phyloP scores from a whole-genome alignment of 2,797 vertebrate species.

The Enteromius afrohamiltoni region DNA sequence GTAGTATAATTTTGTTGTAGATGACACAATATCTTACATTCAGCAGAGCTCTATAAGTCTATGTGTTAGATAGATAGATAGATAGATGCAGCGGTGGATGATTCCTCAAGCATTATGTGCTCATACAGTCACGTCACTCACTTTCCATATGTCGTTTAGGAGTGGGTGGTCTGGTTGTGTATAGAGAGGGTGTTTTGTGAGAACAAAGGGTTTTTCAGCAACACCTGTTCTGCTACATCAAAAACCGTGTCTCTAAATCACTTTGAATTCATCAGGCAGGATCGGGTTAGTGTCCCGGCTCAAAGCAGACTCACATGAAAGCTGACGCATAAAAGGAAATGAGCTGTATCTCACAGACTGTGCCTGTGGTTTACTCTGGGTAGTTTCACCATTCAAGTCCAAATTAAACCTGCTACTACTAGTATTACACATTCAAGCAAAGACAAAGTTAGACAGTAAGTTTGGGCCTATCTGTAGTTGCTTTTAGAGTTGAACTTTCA shows the following conservation, averaged over 20 bases:
- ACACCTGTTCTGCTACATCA: slow-evolving; percentile 64
- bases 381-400: slow-evolving; percentile 25
- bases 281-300: slow-evolving; percentile 52
- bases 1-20: slow-evolving; percentile 41
- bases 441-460: neutral
- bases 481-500: slow-evolving; percentile 1
- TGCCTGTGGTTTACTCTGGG: slow-evolving; percentile 47
- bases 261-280: slow-evolving; percentile 58
- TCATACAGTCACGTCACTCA: neutral
- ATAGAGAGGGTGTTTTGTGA: slow-evolving; percentile 47
- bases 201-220: slow-evolving; percentile 54
- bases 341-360: slow-evolving; percentile 45
- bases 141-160: slow-evolving; percentile 1
- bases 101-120: neutral
- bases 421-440: slow-evolving; percentile 11
- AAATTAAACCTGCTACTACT: slow-evolving; percentile 13
- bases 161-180: slow-evolving; percentile 21
- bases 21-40: slow-evolving; percentile 20
- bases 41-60: slow-evolving; percentile 12
- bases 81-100: neutral
- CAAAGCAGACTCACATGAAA: slow-evolving; percentile 64
- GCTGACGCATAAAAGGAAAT: slow-evolving; percentile 57
- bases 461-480: neutral
- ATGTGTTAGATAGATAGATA: neutral
- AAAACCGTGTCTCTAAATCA: slow-evolving; percentile 58